phyloP scores from a whole-genome alignment of 2,888 invertebrate genomes.

The Crocallis elinguaria region DNA sequence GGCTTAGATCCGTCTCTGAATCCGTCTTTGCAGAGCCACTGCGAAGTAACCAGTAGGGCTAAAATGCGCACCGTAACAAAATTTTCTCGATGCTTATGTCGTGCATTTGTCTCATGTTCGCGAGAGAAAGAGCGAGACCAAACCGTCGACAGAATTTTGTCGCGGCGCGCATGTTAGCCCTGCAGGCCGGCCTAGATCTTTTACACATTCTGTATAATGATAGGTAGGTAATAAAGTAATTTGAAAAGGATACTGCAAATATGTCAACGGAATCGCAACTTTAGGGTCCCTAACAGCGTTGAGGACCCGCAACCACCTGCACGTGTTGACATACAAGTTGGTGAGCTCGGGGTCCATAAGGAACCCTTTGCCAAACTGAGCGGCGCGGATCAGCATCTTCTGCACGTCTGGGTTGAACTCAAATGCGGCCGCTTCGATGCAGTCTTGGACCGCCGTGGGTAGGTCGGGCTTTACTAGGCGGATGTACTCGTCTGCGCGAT shows the following conservation, averaged over 20 bases:
- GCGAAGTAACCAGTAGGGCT: no score
- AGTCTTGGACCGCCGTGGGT: constrained; percentile 93
- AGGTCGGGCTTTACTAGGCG: constrained; percentile 93
- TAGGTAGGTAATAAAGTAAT: neutral
- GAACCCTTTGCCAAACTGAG: constrained; percentile 98
- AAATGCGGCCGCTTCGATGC: constrained; percentile 96
- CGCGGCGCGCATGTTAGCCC: no score
- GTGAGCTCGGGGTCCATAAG: constrained; percentile 88
- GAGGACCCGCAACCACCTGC: constrained; percentile 93
- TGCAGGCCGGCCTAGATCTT: no score
- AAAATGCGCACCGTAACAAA: no score
- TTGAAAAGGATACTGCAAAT: constrained; percentile 91
- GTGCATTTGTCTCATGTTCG: no score
- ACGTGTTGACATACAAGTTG: constrained; percentile 93
- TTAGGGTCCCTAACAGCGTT: constrained; percentile 94
- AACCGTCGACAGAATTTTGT: no score
- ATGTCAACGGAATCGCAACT: constrained; percentile 96
- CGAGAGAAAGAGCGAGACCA: no score
- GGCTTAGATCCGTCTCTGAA: no score
- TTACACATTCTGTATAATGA: no score
- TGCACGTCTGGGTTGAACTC: constrained; percentile 95
- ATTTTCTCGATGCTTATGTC: no score
- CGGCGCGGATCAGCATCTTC: constrained; percentile 95
- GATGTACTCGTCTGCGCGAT: constrained; percentile 97
- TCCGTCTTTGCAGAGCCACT: no score